Evolutionary conservation across 2,888 invertebrate species (phyloP).

Genomic region (Callyntrura sp.): DNA sequence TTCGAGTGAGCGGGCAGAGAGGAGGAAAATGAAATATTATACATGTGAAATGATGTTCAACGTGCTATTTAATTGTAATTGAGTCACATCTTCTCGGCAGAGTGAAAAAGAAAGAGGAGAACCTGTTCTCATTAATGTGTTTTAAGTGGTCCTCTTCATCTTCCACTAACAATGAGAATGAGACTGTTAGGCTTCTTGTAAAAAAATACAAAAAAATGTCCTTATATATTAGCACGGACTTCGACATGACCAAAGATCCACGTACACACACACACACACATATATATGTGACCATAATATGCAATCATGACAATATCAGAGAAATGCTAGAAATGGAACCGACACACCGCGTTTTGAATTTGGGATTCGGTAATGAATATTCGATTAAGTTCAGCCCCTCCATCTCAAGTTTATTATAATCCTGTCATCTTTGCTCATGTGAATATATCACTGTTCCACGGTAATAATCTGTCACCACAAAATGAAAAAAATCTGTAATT

Average conservation of each 20-base stretch:
- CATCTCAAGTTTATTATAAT: neutral
- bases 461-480: neutral
- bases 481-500: neutral
- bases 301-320: neutral
- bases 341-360: neutral
- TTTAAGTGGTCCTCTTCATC: slow-evolving; percentile 59
- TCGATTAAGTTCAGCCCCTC: neutral
- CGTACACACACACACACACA: too few relatives aligned
- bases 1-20: neutral
- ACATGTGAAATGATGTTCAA: slow-evolving; percentile 63
- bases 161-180: neutral
- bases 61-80: slow-evolving; percentile 72
- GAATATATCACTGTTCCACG: neutral
- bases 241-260: slow-evolving; percentile 18
- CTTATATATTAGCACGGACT: slow-evolving; percentile 9
- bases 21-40: slow-evolving; percentile 67
- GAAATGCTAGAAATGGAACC: neutral
- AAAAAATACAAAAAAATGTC: slow-evolving; percentile 21
- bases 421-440: neutral
- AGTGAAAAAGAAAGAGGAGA: slow-evolving; percentile 15
- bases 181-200: neutral
- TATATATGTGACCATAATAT: neutral
- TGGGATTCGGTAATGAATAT: neutral
- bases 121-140: slow-evolving; percentile 71
- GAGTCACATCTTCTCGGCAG: slow-evolving; percentile 66